phyloP scores from a whole-genome alignment of 1,140 invertebrate species.

The Ephestia elutella region DNA sequence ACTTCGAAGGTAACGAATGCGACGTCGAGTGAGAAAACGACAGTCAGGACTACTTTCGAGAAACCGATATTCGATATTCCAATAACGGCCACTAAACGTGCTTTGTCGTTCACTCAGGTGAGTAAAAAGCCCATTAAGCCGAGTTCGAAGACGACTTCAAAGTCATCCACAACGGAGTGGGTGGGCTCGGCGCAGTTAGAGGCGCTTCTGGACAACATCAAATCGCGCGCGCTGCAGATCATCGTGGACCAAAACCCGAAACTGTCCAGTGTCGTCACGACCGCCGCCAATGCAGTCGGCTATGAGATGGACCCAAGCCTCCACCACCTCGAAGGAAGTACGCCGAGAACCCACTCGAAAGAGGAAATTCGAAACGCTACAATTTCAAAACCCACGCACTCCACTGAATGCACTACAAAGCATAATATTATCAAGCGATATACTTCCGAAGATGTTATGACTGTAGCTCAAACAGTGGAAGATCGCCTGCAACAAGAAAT shows the following conservation, averaged over 20 bases:
- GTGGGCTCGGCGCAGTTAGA: conserved; percentile 37
- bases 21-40: not conserved
- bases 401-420: not conserved
- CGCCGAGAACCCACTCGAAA: not conserved
- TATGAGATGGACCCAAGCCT: conserved; percentile 23
- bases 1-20: not conserved
- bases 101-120: not conserved
- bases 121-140: not conserved
- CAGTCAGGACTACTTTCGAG: not conserved
- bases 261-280: conserved; percentile 35
- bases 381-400: not conserved
- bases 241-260: conserved; percentile 30
- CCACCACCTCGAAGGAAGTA: conserved; percentile 1
- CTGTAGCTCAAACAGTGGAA: conserved; percentile 33
- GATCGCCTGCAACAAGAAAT: conserved; percentile 36
- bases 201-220: conserved; percentile 41
- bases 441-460: conserved; percentile 29
- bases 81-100: not conserved
- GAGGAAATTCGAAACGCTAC: not conserved
- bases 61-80: not conserved
- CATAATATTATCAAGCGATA: conserved; percentile 26
- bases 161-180: conserved; percentile 15
- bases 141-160: not conserved
- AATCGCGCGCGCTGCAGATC: conserved; percentile 36
- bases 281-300: conserved; percentile 37